phyloP scores from a whole-genome alignment of 37 sponge, comb jelly and placozoan genomes.

The Ianthella basta region DNA sequence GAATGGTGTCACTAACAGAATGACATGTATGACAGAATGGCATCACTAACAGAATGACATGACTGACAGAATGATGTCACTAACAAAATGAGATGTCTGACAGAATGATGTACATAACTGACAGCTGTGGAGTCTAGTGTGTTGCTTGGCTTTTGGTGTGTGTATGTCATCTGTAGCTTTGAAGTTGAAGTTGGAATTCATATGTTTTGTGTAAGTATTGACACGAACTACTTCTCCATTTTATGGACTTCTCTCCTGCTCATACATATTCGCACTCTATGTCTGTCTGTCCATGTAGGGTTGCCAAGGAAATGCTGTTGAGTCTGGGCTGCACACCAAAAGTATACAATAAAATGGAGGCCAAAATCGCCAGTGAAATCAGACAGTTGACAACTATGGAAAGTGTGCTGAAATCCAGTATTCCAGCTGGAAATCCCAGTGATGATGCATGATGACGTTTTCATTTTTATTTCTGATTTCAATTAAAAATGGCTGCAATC shows the following conservation, averaged over 20 bases:
- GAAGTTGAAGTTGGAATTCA: too few species aligned
- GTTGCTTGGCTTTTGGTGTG: background rate
- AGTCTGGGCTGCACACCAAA: slow-evolving; percentile 48
- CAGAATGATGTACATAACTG: background rate
- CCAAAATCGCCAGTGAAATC: slow-evolving; percentile 51
- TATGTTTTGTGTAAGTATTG: background rate
- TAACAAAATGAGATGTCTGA: background rate
- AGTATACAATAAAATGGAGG: slow-evolving; percentile 47
- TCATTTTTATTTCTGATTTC: too few species aligned
- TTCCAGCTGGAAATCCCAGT: too few species aligned
- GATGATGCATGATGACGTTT: too few species aligned
- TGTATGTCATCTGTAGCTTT: background rate
- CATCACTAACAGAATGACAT: background rate
- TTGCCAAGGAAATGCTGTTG: slow-evolving; percentile 45
- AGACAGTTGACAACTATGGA: slow-evolving; percentile 59
- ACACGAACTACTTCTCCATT: too few species aligned
- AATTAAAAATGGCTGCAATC: too few species aligned
- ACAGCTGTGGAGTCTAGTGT: too few species aligned
- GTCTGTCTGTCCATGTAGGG: slow-evolving; percentile 53
- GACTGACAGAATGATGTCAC: background rate
- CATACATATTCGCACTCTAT: slow-evolving; percentile 66
- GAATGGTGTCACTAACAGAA: background rate
- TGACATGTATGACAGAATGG: background rate
- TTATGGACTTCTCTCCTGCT: slow-evolving; percentile 42
- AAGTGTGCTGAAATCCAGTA: background rate